Evolutionary conservation across 2,888 invertebrate genomes (phyloP), one percentile per base, ranked within the genome.

Genomic region (Spialia ferax): DNA sequence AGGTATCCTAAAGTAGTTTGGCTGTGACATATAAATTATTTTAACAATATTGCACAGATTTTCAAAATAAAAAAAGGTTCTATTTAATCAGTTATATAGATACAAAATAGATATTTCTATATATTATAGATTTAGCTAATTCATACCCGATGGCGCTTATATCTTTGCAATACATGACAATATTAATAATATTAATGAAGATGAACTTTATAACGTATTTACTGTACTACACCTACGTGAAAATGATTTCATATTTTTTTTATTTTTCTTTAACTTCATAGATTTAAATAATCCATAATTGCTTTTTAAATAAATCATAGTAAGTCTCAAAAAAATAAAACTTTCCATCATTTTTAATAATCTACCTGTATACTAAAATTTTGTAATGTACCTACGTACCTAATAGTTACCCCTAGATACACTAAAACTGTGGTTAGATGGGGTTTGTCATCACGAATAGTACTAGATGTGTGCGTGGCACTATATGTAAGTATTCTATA

Each of bases 1-100:
- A n/a, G n/a, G n/a, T 18, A 18, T 45, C 22, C 20, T 50, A 50
- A 50, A 20, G 50, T 50, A 62, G 63, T 26, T 56, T 55, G 29
- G 55, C 55, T 63, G 48, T 60, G 29, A 52, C 38, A 8, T 45
- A 55, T 15, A 42, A 18, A 3, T 32, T 10, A 32, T 63, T 55
- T 63, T 55, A 1, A 29, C 7, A 2, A 48, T 20, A 48, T 50
- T 50, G 20, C 50, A 50, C 22, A 50, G 11, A 6, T 13, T 50
- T 4, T 42, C 15, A 22, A 50, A 1, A 42, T 50, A 22, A 15
- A 48, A 18, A 48, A 48, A 18, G 1, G 45, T 48, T 48, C 11
- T 48, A 48, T 48, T 20, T 11, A 20, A 48, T 48, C 20, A 48
- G 10, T 20, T 10, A 20, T 20, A 20, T 11, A 48, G 3, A 11